Conservation (phyloP, 1,140 invertebrate genomes). For the Micrasema minimum region DNA sequence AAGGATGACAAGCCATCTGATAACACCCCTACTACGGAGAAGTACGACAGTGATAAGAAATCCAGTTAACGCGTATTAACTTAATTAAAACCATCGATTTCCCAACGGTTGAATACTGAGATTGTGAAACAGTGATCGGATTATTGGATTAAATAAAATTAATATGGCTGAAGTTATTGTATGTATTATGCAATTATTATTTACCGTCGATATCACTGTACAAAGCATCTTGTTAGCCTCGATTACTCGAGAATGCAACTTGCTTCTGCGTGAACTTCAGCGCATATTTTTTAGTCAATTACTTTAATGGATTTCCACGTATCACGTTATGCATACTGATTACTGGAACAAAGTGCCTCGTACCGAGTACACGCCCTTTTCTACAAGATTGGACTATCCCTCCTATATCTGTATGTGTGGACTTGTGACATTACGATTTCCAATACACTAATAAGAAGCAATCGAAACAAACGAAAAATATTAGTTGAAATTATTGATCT, state of each 20-base stretch:
- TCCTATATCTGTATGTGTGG: neutral
- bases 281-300: conserved; percentile 14
- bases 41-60: conserved; percentile 52
- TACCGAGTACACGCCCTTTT: conserved; percentile 1
- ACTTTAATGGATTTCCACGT: conserved; percentile 1
- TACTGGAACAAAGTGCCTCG: no score
- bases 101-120: conserved; percentile 22
- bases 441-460: neutral
- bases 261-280: conserved; percentile 8
- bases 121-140: conserved; percentile 32
- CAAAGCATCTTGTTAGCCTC: conserved; percentile 14
- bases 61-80: conserved; percentile 31
- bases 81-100: conserved; percentile 30
- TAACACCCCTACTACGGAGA: conserved; percentile 56
- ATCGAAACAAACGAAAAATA: conserved; percentile 6
- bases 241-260: conserved; percentile 6
- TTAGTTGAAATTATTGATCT: conserved; percentile 16
- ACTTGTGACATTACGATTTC: neutral
- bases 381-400: neutral
- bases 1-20: conserved; percentile 46
- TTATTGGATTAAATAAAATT: conserved; percentile 32
- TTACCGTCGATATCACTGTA: conserved; percentile 12
- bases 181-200: conserved; percentile 23
- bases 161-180: conserved; percentile 14
- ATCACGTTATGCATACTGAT: no score